A percentile compares a stretch with the other conserved stretches of the same genome.
Conservation (phyloP, 2,797 vertebrate species). For the Discoglossus pictus region DNA sequence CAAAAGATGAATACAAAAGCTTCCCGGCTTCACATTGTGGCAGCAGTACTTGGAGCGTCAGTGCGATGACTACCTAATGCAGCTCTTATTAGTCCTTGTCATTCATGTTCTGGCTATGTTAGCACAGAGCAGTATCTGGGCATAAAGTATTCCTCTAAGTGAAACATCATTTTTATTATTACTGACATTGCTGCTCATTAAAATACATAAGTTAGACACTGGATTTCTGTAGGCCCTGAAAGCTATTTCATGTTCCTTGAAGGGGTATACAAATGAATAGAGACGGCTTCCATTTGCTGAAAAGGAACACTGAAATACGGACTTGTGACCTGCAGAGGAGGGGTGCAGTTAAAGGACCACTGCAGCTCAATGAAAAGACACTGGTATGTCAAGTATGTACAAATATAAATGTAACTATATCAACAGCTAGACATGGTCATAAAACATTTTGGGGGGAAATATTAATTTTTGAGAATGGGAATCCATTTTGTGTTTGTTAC, state of each 20-base stretch:
- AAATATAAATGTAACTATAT: too few species aligned
- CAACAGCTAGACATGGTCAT: too few species aligned
- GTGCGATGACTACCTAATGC: conserved; percentile 29
- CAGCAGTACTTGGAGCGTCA: conserved; percentile 13
- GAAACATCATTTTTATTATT: conserved; percentile 79
- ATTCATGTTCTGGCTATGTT: conserved; percentile 63
- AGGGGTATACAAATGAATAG: conserved; percentile 77
- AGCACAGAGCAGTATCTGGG: conserved; percentile 62
- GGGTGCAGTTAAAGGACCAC: conserved; percentile 18
- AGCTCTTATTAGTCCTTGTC: conserved; percentile 56
- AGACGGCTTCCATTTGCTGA: conserved; percentile 68
- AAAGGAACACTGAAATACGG: conserved; percentile 59
- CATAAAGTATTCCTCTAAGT: conserved; percentile 74
- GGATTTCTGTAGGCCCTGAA: conserved; percentile 78
- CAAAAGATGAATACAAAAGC: conserved; percentile 33
- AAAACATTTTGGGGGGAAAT: too few species aligned
- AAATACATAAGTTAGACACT: conserved; percentile 79
- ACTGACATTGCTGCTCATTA: conserved; percentile 81
- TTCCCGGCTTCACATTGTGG: not conserved
- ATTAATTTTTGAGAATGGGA: too few species aligned
- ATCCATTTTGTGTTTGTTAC: too few species aligned
- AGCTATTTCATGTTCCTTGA: conserved; percentile 84
- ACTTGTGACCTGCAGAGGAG: conserved; percentile 50
- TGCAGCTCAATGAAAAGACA: too few species aligned
- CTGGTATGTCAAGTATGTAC: too few species aligned